Evolutionary conservation across 2,888 invertebrate species (phyloP), one percentile per base, ranked within the genome.

Genomic region (Hydropsyche betteni): DNA sequence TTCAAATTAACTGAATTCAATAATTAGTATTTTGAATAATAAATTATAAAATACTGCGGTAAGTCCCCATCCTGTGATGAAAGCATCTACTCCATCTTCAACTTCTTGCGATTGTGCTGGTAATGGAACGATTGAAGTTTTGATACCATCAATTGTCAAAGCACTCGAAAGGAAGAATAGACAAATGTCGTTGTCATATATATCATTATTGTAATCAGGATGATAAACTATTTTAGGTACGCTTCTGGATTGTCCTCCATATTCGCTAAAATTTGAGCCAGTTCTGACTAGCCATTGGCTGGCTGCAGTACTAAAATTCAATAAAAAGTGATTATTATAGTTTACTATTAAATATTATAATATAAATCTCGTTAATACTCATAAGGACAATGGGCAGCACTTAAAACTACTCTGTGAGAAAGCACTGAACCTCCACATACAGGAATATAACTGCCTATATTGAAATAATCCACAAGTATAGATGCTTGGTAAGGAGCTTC

Each of bases 81-180:
- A 52, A 4, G 52, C 52, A 0, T 10, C 10, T n/a, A 83, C 81
- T 4, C 86, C 86, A 75, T 74, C 80, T 44, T 83, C 80, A 12
- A 87, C 75, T 8, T 77, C 75, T 8, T 82, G 80, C 76, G 80
- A 78, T 51, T 80, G 52, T 0, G 81, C 78, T 12, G 86, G 84
- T 72, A 84, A 80, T 1, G 79, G 55, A 55, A 55, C n/a, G 12
- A 55, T 12, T 6, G 16, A 1, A 55, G 12, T 16, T 6, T n/a
- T 5, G 1, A 14, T n/a, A 6, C 10, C 10, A 44, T 16, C 55
- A 14, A 55, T 14, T 5, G 12, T n/a, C 6, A 55, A 55, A 55
- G n/a, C 6, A 4, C 14, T 55, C n/a, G 55, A n/a, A 10, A n/a
- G 6, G 55, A 55, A 55, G 12, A 12, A 16, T 1, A 55, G 5